A percentile compares a stretch with the other conserved stretches of the same genome.
Evolutionary conservation across 2,888 invertebrate genomes (phyloP).

Genomic region (Calameuta filiformis): DNA sequence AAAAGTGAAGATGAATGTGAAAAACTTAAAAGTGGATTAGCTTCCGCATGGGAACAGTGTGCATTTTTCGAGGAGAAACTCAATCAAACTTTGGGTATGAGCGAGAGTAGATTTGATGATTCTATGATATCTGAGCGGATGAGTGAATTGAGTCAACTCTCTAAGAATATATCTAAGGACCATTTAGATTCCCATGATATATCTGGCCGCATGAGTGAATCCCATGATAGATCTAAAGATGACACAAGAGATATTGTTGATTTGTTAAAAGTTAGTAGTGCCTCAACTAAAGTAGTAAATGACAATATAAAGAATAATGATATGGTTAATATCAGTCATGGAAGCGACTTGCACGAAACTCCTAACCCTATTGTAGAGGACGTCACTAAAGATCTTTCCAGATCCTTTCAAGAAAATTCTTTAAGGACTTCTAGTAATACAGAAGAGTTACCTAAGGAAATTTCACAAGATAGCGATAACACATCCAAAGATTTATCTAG

Average conservation of each 20-base stretch:
- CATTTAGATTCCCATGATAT: background rate
- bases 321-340: background rate
- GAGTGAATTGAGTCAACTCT: background rate
- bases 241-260: background rate
- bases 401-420: background rate
- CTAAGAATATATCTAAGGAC: background rate
- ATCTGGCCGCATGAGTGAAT: background rate
- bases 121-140: slow-evolving; percentile 31
- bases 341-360: background rate
- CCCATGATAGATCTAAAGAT: background rate
- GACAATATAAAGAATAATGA: background rate
- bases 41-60: slow-evolving; percentile 58
- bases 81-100: slow-evolving; percentile 46
- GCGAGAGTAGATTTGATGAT: slow-evolving; percentile 38
- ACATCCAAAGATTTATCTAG: background rate
- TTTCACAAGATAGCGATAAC: background rate
- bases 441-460: background rate
- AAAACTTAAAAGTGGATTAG: slow-evolving; percentile 52
- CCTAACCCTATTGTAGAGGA: background rate
- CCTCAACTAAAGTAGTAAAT: background rate
- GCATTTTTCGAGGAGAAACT: slow-evolving; percentile 53
- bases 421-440: background rate
- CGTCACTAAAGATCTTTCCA: background rate
- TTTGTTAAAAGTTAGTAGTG: background rate
- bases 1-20: slow-evolving; percentile 48